Conservation (phyloP, 2,797 vertebrate genomes). For the Margarornis squamiger region DNA sequence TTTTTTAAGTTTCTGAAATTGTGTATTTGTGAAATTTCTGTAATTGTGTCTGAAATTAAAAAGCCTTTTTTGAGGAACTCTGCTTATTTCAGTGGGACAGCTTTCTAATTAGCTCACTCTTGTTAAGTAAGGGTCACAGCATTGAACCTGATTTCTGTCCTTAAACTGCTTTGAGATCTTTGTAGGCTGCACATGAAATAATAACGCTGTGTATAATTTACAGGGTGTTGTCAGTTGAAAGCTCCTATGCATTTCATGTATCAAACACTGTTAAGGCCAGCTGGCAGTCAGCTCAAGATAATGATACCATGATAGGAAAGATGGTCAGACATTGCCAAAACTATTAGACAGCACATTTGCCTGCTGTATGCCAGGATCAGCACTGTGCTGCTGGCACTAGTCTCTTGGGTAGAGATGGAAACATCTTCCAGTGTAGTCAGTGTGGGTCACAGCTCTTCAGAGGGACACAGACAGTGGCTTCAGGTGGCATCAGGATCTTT, state of each 20-base stretch:
- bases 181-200: not conserved
- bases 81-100: not conserved
- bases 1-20: not conserved
- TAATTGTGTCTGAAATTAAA: too few relatives aligned
- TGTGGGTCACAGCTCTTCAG: not conserved
- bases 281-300: not conserved
- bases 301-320: not conserved
- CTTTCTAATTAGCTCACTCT: constrained; percentile 6
- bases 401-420: not conserved
- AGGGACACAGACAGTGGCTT: not conserved
- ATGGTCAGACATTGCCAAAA: not conserved
- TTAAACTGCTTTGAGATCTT: constrained; percentile 12
- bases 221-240: constrained; percentile 18
- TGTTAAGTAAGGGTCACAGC: not conserved
- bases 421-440: not conserved
- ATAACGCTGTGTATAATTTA: not conserved
- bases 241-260: rapidly evolving
- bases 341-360: not conserved
- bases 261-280: not conserved
- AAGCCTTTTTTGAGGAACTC: not conserved
- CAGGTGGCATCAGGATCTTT: not conserved
- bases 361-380: not conserved
- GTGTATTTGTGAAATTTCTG: too few relatives aligned
- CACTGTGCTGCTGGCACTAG: rapidly evolving
- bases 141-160: not conserved